Conservation (phyloP, 2,797 vertebrate genomes). For the Sarcoramphus papa region DNA sequence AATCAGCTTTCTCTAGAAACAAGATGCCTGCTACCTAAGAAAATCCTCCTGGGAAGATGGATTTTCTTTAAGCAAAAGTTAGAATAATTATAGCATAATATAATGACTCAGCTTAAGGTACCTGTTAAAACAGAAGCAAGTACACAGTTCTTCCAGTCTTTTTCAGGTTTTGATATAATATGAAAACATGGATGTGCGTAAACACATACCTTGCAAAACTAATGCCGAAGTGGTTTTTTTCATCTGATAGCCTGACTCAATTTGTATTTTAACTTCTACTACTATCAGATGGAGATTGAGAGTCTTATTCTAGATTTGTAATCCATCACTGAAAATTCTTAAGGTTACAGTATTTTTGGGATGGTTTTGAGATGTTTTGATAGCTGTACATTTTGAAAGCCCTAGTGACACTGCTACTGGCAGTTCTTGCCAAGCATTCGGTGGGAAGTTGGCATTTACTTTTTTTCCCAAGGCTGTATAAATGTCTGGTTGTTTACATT, state of each 20-base stretch:
- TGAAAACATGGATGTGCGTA: background rate
- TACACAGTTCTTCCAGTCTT: background rate
- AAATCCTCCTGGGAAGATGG: background rate
- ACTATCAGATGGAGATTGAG: background rate
- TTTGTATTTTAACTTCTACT: background rate
- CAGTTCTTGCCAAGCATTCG: slow-evolving; percentile 11
- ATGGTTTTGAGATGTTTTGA: background rate
- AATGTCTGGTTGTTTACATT: slow-evolving; percentile 17
- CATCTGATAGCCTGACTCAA: background rate
- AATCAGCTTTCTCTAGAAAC: background rate
- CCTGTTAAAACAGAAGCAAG: background rate
- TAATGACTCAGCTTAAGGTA: background rate
- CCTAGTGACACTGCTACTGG: background rate
- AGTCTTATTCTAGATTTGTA: background rate
- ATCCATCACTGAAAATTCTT: background rate
- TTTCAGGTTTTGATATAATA: background rate
- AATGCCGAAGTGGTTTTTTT: background rate
- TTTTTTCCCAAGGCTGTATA: slow-evolving; percentile 12
- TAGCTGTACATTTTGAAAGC: slow-evolving; percentile 1
- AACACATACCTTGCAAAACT: background rate
- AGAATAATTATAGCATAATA: background rate
- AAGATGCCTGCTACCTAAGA: background rate
- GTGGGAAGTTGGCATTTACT: slow-evolving; percentile 21
- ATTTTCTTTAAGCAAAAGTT: background rate
- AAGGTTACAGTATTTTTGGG: background rate